phyloP scores from a whole-genome alignment of 2,888 invertebrate species.

The Drosophila flavopinicola region DNA sequence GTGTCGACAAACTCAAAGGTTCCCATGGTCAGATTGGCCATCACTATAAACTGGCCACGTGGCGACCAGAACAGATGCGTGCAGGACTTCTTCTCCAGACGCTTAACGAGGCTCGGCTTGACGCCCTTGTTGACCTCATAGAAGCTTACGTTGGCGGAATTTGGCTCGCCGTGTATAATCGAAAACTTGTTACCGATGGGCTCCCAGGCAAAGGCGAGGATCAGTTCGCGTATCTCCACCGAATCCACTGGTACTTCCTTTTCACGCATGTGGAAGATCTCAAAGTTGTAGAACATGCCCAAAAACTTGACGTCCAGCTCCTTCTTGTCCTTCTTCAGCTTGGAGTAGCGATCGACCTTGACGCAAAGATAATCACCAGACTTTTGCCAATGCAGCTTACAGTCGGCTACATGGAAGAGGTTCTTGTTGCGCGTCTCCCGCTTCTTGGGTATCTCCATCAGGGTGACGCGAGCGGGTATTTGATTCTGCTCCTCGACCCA shows the following conservation, averaged over 20 bases:
- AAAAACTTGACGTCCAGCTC: slow-evolving; percentile 96
- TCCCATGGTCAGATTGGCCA: slow-evolving; percentile 95
- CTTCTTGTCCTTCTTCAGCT: slow-evolving; percentile 96
- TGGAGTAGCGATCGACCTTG: slow-evolving; percentile 93
- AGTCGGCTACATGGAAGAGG: slow-evolving; percentile 98
- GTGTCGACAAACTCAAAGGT: slow-evolving; percentile 98
- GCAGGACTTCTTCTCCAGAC: slow-evolving; percentile 94
- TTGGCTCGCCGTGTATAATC: slow-evolving; percentile 96
- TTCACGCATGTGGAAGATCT: slow-evolving; percentile 99
- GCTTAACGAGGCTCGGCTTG: slow-evolving; percentile 93
- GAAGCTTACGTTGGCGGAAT: slow-evolving; percentile 93
- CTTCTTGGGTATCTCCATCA: slow-evolving; percentile 96
- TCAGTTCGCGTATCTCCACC: slow-evolving; percentile 96
- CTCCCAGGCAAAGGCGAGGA: slow-evolving; percentile 99
- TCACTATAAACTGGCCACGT: slow-evolving; percentile 96
- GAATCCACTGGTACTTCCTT: slow-evolving; percentile 99
- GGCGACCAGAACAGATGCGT: slow-evolving; percentile 98
- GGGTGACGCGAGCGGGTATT: slow-evolving; percentile 96
- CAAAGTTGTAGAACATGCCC: slow-evolving; percentile 99
- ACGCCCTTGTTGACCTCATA: slow-evolving; percentile 96
- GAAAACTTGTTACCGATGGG: slow-evolving; percentile 98
- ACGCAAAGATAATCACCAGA: slow-evolving; percentile 98
- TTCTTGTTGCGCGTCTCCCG: slow-evolving; percentile 96
- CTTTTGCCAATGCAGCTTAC: slow-evolving; percentile 99
- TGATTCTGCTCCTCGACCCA: slow-evolving; percentile 99